Base-by-base conservation (phyloP, 2,797 vertebrate species). In the Numenius phaeopus region DNA sequence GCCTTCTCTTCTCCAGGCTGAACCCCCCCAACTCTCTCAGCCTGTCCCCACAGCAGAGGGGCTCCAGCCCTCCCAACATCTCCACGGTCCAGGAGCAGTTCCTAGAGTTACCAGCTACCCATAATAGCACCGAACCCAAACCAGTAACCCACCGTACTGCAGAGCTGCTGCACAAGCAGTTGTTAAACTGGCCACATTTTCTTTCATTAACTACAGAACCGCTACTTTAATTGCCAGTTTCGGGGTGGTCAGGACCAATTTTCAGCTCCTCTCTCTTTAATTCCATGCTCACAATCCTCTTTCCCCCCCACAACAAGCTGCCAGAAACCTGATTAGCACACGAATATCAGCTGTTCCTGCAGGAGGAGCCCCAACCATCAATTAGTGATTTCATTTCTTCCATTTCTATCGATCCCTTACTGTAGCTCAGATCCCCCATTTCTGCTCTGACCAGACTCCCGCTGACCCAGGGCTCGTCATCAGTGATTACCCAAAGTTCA, bases 381-480 rank as follows among this genome's bases (percentile, higher is more conserved):
- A 4, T 26, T 5, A 26, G 8, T 21, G 61, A 24, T 24, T 49
- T 13, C 4, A 42, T 42, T 42, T 59, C 52, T 79, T 69, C 72
- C 55, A 4, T 27, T 39, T 29, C 49, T 21, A 12, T 15, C 1
- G 0, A 52, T 70, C 83, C 54, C 59, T 44, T 19, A 1, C 7
- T 5, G 2, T 22, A 37, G 46, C 46, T 59, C 55, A 26, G 44
- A 40, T 23, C 34, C 16, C 39, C 32, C 54, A 26, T 14, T 11
- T 47, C 67, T 26, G 44, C 69, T 49, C 64, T 29, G 40, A 32
- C 39, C 54, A 37, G 52, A 9, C 14, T 7, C 73, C 32, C 29
- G 3, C 58, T 17, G 55, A 24, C 50, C 2, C 0, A 0, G 18
- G n/a, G 19, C 21, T 47, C 3, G 0, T 29, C 6, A 32, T 24